A percentile compares a stretch with the other conserved stretches of the same genome.
phyloP scores from a whole-genome alignment of 1,140 invertebrate species.

The Trichomalopsis sarcophagae region DNA sequence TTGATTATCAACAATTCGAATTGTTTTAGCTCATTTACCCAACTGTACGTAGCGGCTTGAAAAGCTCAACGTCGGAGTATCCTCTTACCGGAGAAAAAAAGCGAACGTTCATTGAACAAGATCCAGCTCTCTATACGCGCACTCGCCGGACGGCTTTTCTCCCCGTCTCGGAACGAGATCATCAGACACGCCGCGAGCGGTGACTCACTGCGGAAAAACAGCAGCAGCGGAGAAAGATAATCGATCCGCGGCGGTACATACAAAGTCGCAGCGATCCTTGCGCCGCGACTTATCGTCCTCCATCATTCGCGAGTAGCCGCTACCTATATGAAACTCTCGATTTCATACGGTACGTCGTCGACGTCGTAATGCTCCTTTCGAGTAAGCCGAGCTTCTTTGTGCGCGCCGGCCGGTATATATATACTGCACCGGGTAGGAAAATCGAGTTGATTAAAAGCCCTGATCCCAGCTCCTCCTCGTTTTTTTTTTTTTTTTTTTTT shows the following conservation, averaged over 20 bases:
- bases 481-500: neutral
- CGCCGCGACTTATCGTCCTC: neutral
- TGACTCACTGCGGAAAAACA: conserved; percentile 37
- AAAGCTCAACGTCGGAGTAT: too few relatives aligned
- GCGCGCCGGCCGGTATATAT: neutral
- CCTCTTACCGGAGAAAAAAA: too few relatives aligned
- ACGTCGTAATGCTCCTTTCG: neutral
- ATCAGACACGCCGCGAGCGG: neutral
- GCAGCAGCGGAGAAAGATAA: conserved; percentile 47
- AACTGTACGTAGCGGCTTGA: too few relatives aligned
- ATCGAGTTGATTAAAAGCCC: neutral
- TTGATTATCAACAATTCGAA: neutral
- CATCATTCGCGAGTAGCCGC: neutral
- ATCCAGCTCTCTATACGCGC: too few relatives aligned
- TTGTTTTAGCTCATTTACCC: neutral
- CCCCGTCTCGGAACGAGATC: neutral
- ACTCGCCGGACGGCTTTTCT: too few relatives aligned
- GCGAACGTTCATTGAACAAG: too few relatives aligned
- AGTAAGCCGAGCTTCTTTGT: neutral
- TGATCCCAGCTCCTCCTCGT: neutral
- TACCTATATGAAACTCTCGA: neutral
- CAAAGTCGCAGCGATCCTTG: neutral
- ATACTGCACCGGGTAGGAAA: neutral
- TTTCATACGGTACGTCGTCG: neutral
- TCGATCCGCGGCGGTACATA: conserved; percentile 43